Evolutionary conservation across 2,888 invertebrate species (phyloP).

Genomic region (Cantharis rufa): DNA sequence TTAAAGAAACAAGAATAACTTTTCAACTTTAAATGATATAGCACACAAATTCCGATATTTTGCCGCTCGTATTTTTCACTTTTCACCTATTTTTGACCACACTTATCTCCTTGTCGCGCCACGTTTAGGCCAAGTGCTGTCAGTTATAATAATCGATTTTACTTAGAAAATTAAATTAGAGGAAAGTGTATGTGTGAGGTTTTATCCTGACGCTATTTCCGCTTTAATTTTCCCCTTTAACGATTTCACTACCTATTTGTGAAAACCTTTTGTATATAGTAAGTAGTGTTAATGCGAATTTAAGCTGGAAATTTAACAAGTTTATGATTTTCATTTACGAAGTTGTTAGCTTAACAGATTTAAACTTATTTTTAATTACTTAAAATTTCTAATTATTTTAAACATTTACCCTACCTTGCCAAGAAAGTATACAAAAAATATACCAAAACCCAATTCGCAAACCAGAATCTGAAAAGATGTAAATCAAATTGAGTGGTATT

Average conservation of each 20-base stretch:
- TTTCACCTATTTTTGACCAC: background rate
- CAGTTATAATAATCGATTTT: background rate
- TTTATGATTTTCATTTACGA: background rate
- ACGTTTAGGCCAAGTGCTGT: background rate
- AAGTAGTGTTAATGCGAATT: background rate
- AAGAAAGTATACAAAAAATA: background rate
- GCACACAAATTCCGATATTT: background rate
- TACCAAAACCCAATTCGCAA: background rate
- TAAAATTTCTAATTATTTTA: background rate
- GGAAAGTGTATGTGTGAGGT: background rate
- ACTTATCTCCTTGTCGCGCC: background rate
- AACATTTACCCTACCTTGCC: background rate
- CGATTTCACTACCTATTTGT: background rate
- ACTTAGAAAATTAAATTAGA: background rate
- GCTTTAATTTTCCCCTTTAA: constrained; percentile 3
- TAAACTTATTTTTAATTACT: background rate
- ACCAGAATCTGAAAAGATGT: background rate
- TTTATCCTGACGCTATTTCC: background rate
- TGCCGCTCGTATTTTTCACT: background rate
- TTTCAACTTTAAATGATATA: background rate
- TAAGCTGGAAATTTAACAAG: background rate
- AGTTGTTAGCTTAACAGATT: background rate
- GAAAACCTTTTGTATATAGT: background rate
- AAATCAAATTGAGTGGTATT: background rate
- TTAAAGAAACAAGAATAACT: constrained; percentile 6